Evolutionary conservation across 2,113 vertebrate genomes (phyloP).

Genomic region (Apeltes quadracus): DNA sequence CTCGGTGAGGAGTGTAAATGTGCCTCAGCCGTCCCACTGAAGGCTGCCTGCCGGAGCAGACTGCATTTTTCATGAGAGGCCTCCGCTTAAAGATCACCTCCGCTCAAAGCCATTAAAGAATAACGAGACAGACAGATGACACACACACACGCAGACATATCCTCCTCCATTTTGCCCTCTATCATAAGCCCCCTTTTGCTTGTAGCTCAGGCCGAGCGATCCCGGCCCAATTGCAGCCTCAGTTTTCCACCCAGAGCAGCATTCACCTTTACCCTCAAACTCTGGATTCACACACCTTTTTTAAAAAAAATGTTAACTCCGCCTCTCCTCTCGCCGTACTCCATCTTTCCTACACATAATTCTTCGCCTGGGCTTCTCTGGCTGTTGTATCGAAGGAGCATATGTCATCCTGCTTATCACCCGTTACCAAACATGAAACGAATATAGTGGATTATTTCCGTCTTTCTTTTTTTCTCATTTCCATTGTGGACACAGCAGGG

Average conservation of each 20-base stretch:
- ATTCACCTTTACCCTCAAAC: conserved; percentile 58
- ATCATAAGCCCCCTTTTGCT: conserved; percentile 40
- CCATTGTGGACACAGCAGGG: conserved; percentile 50
- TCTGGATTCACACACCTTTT: conserved; percentile 11
- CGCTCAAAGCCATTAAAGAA: conserved; percentile 64
- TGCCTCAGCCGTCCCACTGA: conserved; percentile 38
- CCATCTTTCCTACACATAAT: background rate
- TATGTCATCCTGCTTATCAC: conserved; percentile 4
- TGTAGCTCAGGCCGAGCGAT: conserved; percentile 49
- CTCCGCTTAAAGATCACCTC: conserved; percentile 55
- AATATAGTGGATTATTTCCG: background rate
- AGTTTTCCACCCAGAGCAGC: conserved; percentile 5
- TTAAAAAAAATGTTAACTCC: too few relatives aligned
- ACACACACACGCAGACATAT: conserved; percentile 21
- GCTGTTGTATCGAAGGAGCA: conserved; percentile 19
- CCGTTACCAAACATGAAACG: background rate
- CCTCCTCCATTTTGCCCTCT: background rate
- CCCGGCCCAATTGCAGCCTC: conserved; percentile 49
- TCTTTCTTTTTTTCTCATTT: conserved; percentile 28
- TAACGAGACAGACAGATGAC: conserved; percentile 46
- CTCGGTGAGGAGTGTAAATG: conserved; percentile 16
- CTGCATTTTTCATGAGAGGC: conserved; percentile 75
- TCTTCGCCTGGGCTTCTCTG: conserved; percentile 32
- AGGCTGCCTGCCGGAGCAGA: conserved; percentile 31
- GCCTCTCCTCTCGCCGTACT: background rate